Evolutionary conservation across 2,888 invertebrate genomes (phyloP), one percentile per base, ranked within the genome.

Genomic region (Stenodema calcarata): DNA sequence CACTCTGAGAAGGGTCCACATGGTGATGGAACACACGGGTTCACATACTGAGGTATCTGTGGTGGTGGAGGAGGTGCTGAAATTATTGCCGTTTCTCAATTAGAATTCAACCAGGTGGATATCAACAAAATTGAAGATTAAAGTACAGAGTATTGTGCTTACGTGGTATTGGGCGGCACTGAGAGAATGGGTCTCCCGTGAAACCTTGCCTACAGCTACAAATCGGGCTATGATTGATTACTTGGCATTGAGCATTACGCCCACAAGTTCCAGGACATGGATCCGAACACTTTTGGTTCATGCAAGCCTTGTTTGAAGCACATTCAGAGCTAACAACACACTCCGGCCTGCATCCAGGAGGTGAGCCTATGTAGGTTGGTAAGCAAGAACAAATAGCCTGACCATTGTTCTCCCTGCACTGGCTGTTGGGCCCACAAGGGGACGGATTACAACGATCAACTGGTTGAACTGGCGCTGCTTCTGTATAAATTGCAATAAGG

Each of bases 241-340:
- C 95, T 89, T 94, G 92, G 90, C 96, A 96, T 86, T 94, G 90
- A 0, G 96, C 95, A 90, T 94, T 94, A 88, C 92, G 91, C n/a
- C 95, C 96, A 90, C 96, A 96, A 18, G 94, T 94, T 88, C 94
- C 94, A 16, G 93, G 92, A 90, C 96, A 96, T 9, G 93, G 93
- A 90, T 93, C 91, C 85, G 91, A 90, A 89, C 93, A 93, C 88
- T 92, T 92, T 47, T 91, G 91, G 89, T 91, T 90, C 28, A 92
- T 91, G 88, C 93, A 93, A 16, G 93, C 92, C 85, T 91, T 91
- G 88, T 92, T 90, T 0, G 91, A 90, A 7, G 91, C 90, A 89
- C 94, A 94, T 89, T 94, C 94, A 0, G 93, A 92, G 89, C 93
- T 94, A 12, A 93, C 92, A n/a, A 92, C 91, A 90, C 96, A 96